Conservation (phyloP, 2,113 vertebrate genomes). For the Oreotragus oreotragus region DNA sequence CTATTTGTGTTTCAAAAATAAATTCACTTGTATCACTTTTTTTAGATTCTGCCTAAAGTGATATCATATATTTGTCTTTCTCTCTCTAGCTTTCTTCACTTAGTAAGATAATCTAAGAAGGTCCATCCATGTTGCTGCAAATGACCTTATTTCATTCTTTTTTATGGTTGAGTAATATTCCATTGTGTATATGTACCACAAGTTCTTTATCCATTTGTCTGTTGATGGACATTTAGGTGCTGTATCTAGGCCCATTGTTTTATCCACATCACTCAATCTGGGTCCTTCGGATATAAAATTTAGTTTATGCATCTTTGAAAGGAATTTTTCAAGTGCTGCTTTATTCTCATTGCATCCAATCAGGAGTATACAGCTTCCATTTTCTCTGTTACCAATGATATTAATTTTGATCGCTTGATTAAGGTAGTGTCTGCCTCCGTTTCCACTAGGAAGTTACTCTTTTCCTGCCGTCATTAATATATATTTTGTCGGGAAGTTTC, state of each 20-base stretch:
- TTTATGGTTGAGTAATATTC: background rate
- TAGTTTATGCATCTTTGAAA: background rate
- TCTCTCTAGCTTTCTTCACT: background rate
- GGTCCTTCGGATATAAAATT: background rate
- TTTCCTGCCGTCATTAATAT: background rate
- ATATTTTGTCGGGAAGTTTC: background rate
- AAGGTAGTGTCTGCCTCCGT: background rate
- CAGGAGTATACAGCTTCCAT: background rate
- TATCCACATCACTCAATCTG: background rate
- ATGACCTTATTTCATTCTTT: background rate
- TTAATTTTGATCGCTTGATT: background rate
- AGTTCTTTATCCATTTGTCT: background rate
- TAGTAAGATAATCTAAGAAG: background rate
- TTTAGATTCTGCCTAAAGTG: background rate
- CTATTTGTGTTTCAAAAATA: background rate
- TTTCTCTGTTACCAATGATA: background rate
- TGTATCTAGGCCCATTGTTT: background rate
- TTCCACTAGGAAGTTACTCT: background rate
- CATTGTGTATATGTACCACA: background rate
- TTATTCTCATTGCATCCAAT: background rate
- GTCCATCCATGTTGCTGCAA: background rate
- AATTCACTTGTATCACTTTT: background rate
- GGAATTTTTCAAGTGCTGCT: background rate
- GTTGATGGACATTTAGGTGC: background rate
- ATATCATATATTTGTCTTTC: background rate